phyloP scores from a whole-genome alignment of 2,888 invertebrate genomes.

The Drosophila atripex region DNA sequence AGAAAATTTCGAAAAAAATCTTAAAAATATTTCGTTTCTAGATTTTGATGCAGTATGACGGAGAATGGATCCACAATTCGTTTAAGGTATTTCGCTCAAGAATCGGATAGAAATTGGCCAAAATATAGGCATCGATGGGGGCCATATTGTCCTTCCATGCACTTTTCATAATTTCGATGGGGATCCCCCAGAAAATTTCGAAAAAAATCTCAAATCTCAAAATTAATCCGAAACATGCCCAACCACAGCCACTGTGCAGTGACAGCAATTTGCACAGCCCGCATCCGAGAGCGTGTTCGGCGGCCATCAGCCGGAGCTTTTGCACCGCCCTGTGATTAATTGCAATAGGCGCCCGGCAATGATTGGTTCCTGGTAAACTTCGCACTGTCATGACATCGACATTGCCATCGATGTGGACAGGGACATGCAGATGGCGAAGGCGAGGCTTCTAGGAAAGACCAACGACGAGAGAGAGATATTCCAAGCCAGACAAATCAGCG shows the following conservation, averaged over 20 bases:
- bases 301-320: conserved; percentile 56
- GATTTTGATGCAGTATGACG: too few relatives aligned
- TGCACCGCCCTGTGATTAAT: conserved; percentile 70
- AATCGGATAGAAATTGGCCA: too few relatives aligned
- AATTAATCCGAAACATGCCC: not conserved
- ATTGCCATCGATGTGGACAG: conserved; percentile 34
- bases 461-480: not conserved
- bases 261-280: conserved; percentile 44
- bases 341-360: conserved; percentile 63
- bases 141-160: too few relatives aligned
- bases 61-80: too few relatives aligned
- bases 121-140: too few relatives aligned
- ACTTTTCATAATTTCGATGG: too few relatives aligned
- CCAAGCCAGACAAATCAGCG: conserved; percentile 67
- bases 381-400: conserved; percentile 50
- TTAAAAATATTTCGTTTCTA: too few relatives aligned
- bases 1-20: too few relatives aligned
- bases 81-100: too few relatives aligned
- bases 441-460: conserved; percentile 52
- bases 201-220: too few relatives aligned
- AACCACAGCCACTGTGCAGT: conserved; percentile 34
- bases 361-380: conserved; percentile 73
- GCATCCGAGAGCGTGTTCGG: conserved; percentile 55
- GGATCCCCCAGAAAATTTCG: too few relatives aligned
- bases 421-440: conserved; percentile 26